These are phyloP conservation scores for Pollenia angustigena DNA, from an alignment of 2,888 invertebrate genomes.

Conservation along the genomic window DNA sequence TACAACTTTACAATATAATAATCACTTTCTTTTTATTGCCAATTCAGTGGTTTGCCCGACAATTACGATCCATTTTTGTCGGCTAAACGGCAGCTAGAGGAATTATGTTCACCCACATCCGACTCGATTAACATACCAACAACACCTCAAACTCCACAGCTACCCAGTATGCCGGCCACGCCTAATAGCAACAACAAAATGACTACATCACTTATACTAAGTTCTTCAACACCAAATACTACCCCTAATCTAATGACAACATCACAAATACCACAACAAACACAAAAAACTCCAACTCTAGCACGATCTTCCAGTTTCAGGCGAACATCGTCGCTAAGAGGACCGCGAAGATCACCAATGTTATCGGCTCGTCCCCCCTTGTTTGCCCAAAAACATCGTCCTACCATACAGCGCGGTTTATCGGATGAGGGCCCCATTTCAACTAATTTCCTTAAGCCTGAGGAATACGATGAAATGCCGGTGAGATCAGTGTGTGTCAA, in stretches of 20 bases:
- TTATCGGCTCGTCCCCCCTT: slow-evolving; percentile 80
- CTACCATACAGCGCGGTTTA: slow-evolving; percentile 84
- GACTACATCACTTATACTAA: slow-evolving; percentile 79
- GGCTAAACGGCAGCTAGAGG: slow-evolving; percentile 92
- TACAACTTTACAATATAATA: too few species aligned
- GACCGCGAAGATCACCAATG: slow-evolving; percentile 81
- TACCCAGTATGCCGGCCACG: slow-evolving; percentile 65
- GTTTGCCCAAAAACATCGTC: slow-evolving; percentile 81
- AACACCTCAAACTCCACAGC: slow-evolving; percentile 71
- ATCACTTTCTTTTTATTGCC: neutral
- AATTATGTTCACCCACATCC: slow-evolving; percentile 89
- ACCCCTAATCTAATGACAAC: slow-evolving; percentile 63
- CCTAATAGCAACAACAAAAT: slow-evolving; percentile 72
- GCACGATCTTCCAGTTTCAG: slow-evolving; percentile 80
- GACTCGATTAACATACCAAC: slow-evolving; percentile 77
- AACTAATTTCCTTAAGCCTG: slow-evolving; percentile 83
- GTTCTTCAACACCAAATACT: slow-evolving; percentile 70
- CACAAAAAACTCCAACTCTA: slow-evolving; percentile 64
- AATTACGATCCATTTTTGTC: slow-evolving; percentile 91
- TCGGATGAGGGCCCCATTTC: slow-evolving; percentile 84
- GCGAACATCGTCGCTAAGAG: slow-evolving; percentile 82
- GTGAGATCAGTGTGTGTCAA: slow-evolving; percentile 83
- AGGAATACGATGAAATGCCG: slow-evolving; percentile 84
- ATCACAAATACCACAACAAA: slow-evolving; percentile 62
- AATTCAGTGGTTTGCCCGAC: slow-evolving; percentile 78